phyloP scores from a whole-genome alignment of 1,140 invertebrate genomes.

The Physella acuta region DNA sequence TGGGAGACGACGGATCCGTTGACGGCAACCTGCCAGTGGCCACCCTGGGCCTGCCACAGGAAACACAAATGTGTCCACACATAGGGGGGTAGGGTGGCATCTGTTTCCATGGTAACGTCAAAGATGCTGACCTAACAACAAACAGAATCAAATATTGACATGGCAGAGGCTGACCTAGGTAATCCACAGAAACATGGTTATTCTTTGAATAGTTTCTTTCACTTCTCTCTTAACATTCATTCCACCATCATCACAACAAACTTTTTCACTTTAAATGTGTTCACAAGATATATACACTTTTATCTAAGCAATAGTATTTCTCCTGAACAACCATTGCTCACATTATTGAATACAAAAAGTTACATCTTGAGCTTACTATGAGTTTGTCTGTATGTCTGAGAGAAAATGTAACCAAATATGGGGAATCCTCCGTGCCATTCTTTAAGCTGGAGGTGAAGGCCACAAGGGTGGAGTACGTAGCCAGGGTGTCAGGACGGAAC shows the following conservation, averaged over 20 bases:
- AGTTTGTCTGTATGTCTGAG: conserved; percentile 16
- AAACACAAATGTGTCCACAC: conserved; percentile 28
- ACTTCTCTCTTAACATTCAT: no score
- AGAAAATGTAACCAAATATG: conserved; percentile 6
- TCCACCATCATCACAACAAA: no score
- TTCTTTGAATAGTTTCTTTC: no score
- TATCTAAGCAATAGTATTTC: no score
- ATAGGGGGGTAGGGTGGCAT: conserved; percentile 16
- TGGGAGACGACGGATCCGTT: conserved; percentile 20
- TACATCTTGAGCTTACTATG: conserved; percentile 17
- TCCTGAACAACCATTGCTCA: background rate
- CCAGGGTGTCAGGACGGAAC: conserved; percentile 1
- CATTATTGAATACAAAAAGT: no score
- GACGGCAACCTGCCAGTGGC: conserved; percentile 23
- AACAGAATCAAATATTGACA: no score
- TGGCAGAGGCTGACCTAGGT: no score
- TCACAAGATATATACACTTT: background rate
- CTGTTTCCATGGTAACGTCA: conserved; percentile 13
- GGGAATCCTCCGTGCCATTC: background rate
- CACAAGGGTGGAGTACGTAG: conserved; percentile 22
- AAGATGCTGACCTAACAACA: conserved; percentile 9
- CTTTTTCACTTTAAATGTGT: no score
- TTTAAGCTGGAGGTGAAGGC: background rate
- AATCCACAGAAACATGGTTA: no score
- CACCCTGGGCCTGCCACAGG: conserved; percentile 17